Base-by-base conservation (phyloP, 1,140 invertebrate genomes). In the Asobara japonica region DNA sequence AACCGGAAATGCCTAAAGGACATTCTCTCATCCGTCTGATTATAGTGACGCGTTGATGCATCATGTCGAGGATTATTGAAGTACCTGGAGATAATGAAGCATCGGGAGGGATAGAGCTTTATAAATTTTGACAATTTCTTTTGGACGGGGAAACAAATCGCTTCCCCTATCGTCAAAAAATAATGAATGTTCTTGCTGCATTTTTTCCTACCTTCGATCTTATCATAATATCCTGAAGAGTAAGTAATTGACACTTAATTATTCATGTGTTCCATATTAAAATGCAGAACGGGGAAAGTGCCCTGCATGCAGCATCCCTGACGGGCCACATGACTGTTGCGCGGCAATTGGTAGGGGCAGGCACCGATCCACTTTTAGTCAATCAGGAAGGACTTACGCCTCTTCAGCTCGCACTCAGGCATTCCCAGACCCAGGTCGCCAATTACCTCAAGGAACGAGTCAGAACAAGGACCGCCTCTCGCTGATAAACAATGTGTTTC, bases 301-400 rank as follows among this genome's bases (percentile, higher is more conserved):
- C 94, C 7, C 87, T 97, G 25, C 96, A 97, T 88, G 96, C 94
- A 30, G 95, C 96, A 11, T 94, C 94, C 33, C 91, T 97, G 86
- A 95, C 94, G 86, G 95, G 95, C 6, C 94, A 96, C 77, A 89
- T 96, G 83, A 88, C 92, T 4, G 93, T 96, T 20, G 92, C 93
- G 27, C 92, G 92, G 77, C 91, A 94, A 80, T 88, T 97, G 51
- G 89, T 96, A 5, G 90, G 90, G 69, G 93, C 90, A 71, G 93
- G 93, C 33, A 91, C 92, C 41, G 90, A 93, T 87, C 89, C 92
- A 30, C 85, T 85, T 62, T 82, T 93, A 25, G 89, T 89, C 77
- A 95, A 94, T 87, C 90, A 91, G 76, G 92, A 93, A 61, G 92
- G 92, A 1, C 84, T 91, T 3, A 92, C 92, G 1, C 87, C 94